These are phyloP conservation scores for Microctonus brassicae DNA, from an alignment of 2,888 invertebrate genomes.

Conservation along the genomic window DNA sequence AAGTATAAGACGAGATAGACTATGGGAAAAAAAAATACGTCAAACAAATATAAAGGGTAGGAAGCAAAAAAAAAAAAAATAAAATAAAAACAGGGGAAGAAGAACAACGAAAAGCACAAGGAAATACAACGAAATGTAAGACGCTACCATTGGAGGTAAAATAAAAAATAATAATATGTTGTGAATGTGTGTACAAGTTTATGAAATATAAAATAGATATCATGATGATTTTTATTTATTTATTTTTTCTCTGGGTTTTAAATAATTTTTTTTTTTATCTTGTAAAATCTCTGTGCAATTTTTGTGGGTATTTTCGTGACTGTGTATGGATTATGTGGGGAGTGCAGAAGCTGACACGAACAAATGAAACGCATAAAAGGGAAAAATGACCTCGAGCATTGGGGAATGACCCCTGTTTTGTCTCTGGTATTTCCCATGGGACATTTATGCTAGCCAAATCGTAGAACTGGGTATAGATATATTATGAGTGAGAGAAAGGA, in stretches of 20 bases:
- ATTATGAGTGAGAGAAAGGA: neutral
- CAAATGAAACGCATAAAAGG: constrained; percentile 67
- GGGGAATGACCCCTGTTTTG: constrained; percentile 43
- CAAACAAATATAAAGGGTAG: neutral
- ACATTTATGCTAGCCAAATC: constrained; percentile 31
- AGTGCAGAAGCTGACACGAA: constrained; percentile 59
- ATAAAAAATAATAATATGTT: neutral
- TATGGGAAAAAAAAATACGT: neutral
- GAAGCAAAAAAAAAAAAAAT: neutral
- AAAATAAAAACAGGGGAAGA: too few relatives aligned
- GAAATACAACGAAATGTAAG: neutral
- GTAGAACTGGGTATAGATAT: neutral
- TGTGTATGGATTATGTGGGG: too few relatives aligned
- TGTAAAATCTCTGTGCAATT: too few relatives aligned
- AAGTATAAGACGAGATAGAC: neutral
- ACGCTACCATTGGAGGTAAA: neutral
- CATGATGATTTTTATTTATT: too few relatives aligned
- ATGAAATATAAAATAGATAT: too few relatives aligned
- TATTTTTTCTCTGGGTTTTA: too few relatives aligned
- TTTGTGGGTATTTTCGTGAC: too few relatives aligned
- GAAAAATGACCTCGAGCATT: constrained; percentile 63
- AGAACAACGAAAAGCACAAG: too few relatives aligned
- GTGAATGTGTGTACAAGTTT: neutral
- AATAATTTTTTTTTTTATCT: too few relatives aligned
- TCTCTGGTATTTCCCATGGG: constrained; percentile 34